Evolutionary conservation across 2,888 invertebrate genomes (phyloP).

Genomic region (Poecilobothrus nobilitatus): DNA sequence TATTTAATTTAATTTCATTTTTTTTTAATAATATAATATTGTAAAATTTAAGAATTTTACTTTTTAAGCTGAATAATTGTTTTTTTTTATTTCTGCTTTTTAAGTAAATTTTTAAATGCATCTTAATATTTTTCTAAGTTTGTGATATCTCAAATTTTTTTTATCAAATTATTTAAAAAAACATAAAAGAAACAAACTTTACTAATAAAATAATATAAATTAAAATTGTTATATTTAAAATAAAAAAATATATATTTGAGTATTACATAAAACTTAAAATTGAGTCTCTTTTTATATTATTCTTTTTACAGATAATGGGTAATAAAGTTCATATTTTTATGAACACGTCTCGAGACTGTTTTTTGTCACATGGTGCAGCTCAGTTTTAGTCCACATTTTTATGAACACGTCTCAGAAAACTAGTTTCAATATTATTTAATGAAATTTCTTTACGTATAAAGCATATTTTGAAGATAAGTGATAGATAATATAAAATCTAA

Average conservation of each 20-base stretch:
- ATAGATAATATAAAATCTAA: no score
- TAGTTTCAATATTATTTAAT: no score
- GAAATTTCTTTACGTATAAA: no score
- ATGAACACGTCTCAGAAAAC: no score
- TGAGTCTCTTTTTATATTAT: neutral
- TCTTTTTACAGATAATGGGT: no score
- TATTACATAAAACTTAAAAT: neutral
- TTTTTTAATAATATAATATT: neutral
- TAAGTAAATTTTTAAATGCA: neutral
- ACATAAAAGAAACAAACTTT: neutral
- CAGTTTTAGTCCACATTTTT: no score
- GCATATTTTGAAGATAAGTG: no score
- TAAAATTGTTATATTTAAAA: neutral
- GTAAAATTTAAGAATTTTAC: no score
- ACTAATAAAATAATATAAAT: neutral
- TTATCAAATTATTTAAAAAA: neutral
- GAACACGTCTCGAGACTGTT: no score
- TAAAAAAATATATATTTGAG: slow-evolving; percentile 1
- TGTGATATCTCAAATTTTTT: neutral
- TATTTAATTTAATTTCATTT: neutral
- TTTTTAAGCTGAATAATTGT: neutral
- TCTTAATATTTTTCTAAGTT: neutral
- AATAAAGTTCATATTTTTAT: no score
- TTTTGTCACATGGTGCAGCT: no score
- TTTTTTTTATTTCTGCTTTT: neutral